These are phyloP conservation scores for Brachionus sp. DNA, from an alignment of 1,140 invertebrate genomes.

Conservation along the genomic window DNA sequence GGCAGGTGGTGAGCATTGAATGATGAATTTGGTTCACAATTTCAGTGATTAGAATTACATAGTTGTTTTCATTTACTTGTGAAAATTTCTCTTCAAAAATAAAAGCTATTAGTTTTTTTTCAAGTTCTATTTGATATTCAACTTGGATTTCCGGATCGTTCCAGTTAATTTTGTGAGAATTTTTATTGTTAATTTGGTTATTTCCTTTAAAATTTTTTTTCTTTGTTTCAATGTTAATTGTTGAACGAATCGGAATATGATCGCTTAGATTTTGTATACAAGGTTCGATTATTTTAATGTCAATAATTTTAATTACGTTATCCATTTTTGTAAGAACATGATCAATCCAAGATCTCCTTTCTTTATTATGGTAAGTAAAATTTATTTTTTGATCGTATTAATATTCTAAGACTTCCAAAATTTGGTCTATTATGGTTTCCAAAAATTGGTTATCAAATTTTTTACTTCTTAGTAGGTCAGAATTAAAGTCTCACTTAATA, in stretches of 20 bases:
- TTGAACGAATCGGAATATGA: background rate
- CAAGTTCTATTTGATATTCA: background rate
- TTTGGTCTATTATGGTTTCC: background rate
- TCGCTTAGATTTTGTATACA: background rate
- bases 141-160: background rate
- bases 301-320: background rate
- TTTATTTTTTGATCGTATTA: background rate
- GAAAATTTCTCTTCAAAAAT: background rate
- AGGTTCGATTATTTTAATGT: background rate
- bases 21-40: background rate
- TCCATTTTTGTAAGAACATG: background rate
- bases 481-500: background rate
- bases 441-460: background rate
- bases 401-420: background rate
- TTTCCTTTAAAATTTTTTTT: no score
- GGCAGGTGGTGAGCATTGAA: background rate
- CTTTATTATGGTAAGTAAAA: constrained; percentile 11
- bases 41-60: background rate
- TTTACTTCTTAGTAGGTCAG: background rate
- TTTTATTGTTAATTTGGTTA: background rate
- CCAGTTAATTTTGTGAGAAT: background rate
- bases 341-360: background rate
- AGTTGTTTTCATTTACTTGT: background rate
- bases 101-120: background rate
- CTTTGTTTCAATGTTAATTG: background rate